These are phyloP conservation scores for Pteromalus puparum DNA, from an alignment of 1,140 invertebrate species.

Conservation along the genomic window DNA sequence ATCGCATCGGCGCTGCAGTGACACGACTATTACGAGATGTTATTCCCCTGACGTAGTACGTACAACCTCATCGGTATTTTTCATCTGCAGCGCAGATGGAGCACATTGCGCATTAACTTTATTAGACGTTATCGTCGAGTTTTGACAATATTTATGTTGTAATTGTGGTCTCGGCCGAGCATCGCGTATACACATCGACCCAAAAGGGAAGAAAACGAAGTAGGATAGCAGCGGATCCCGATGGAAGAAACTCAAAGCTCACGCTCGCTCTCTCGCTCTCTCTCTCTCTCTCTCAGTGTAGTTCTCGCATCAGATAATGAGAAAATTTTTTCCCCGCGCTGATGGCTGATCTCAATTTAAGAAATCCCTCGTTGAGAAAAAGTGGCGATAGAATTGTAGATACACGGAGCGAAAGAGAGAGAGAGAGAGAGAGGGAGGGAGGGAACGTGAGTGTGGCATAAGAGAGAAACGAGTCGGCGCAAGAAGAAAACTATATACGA, in stretches of 20 bases:
- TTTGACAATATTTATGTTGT: conserved; percentile 16
- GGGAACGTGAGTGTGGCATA: conserved; percentile 2
- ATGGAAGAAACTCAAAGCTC: conserved; percentile 30
- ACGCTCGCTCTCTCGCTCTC: not conserved
- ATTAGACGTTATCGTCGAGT: not conserved
- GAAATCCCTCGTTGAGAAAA: conserved; percentile 37
- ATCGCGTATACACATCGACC: not conserved
- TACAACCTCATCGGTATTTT: not conserved
- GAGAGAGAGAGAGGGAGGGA: not conserved
- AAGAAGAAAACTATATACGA: not conserved
- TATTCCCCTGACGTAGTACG: not conserved
- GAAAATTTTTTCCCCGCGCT: conserved; percentile 24
- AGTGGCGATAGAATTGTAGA: conserved; percentile 44
- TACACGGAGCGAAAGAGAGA: not conserved
- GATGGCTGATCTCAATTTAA: conserved; percentile 48
- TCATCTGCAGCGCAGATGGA: too few relatives aligned
- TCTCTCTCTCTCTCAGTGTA: too few relatives aligned
- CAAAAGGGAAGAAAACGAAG: conserved; percentile 2
- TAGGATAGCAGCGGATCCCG: not conserved
- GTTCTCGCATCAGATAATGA: conserved; percentile 43
- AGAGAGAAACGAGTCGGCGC: not conserved
- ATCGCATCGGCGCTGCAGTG: not conserved
- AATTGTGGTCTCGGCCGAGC: conserved; percentile 5
- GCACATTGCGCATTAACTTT: not conserved
- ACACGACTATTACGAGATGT: not conserved